These are phyloP conservation scores for Rostratula benghalensis DNA, from an alignment of 2,113 vertebrate genomes.

Conservation along the genomic window DNA sequence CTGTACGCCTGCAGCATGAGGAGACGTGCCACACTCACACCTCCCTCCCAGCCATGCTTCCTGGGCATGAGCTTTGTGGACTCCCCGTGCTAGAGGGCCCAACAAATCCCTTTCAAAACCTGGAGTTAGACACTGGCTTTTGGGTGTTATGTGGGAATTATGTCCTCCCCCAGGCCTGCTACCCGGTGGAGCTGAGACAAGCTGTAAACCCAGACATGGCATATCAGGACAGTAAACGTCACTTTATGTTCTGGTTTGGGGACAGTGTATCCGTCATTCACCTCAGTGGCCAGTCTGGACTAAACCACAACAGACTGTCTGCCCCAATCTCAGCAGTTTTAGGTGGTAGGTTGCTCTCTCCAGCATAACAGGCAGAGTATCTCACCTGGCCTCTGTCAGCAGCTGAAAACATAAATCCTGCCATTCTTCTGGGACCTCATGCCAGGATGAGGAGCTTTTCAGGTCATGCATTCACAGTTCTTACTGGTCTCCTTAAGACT, in stretches of 20 bases:
- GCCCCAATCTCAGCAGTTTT: not conserved
- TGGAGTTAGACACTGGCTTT: not conserved
- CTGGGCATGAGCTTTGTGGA: too few species aligned
- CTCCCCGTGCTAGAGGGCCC: not conserved
- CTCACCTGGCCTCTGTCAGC: not conserved
- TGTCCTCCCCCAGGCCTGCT: not conserved
- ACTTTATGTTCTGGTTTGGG: not conserved
- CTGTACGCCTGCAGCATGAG: not conserved
- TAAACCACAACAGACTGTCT: not conserved
- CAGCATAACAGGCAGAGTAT: not conserved
- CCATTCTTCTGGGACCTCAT: not conserved
- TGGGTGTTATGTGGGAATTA: not conserved
- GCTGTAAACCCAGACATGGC: not conserved
- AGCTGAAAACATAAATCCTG: not conserved
- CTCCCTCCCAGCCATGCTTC: not conserved
- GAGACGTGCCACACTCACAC: not conserved
- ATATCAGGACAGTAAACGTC: not conserved
- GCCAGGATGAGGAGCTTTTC: not conserved
- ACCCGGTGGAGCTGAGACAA: not conserved
- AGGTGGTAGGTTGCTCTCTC: not conserved
- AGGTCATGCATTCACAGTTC: not conserved
- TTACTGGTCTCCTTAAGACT: not conserved
- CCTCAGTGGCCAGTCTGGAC: not conserved
- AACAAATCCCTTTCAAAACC: not conserved
- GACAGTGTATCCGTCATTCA: not conserved